Percentiles rank a stretch among this genome's conserved stretches.
Conservation (phyloP, 2,113 vertebrate species). For the Bombycilla garrulus region DNA sequence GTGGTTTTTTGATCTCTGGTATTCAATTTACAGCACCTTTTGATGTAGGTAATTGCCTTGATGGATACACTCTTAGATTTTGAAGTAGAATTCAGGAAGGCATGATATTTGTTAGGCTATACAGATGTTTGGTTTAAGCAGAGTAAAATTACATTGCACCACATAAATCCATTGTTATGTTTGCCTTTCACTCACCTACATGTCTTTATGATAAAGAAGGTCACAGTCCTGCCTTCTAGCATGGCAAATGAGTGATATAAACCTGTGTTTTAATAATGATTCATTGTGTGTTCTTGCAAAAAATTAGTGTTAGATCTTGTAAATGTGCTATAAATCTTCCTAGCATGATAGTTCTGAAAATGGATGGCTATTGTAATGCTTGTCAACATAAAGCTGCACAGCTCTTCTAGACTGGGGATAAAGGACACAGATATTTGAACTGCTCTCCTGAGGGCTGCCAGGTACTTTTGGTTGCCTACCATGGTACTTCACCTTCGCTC, state of each 20-base stretch:
- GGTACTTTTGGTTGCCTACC: background rate
- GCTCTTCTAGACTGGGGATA: background rate
- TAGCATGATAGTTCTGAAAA: background rate
- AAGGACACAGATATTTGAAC: background rate
- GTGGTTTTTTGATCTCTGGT: background rate
- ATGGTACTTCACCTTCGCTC: background rate
- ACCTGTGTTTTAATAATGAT: background rate
- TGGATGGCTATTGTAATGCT: background rate
- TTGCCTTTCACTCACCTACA: background rate
- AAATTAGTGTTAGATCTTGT: slow-evolving; percentile 13
- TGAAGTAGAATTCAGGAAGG: background rate
- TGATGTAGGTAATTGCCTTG: background rate
- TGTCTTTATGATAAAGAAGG: background rate
- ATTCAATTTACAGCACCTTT: background rate
- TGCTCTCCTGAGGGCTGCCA: background rate
- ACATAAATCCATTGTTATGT: background rate
- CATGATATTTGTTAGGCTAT: background rate
- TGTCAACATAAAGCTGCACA: background rate
- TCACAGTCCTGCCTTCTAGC: background rate
- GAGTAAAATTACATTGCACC: background rate
- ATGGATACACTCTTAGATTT: background rate
- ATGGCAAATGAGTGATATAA: background rate
- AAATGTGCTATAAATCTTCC: slow-evolving; percentile 15
- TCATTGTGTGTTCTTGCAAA: background rate
- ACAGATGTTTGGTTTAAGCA: background rate